phyloP scores from a whole-genome alignment of 2,797 vertebrate genomes.

The Lacerta bilineata region DNA sequence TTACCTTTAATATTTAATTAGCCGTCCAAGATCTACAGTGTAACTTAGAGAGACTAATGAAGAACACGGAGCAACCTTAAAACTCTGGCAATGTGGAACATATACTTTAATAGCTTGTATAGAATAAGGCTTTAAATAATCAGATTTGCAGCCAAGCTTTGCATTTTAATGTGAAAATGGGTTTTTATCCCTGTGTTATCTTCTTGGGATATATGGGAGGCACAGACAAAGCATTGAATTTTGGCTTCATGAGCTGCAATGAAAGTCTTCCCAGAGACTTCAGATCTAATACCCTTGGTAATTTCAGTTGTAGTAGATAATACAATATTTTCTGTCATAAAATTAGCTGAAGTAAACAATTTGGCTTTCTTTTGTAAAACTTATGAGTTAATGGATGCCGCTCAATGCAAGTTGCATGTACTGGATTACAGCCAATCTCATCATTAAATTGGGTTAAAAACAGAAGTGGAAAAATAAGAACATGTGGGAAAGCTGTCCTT shows the following conservation, averaged over 20 bases:
- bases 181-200: constrained; percentile 58
- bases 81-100: constrained; percentile 42
- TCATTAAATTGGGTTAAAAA: constrained; percentile 65
- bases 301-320: constrained; percentile 26
- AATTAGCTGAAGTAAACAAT: constrained; percentile 23
- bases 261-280: constrained; percentile 33
- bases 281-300: background rate
- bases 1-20: constrained; percentile 55
- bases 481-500: constrained; percentile 53
- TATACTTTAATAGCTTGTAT: constrained; percentile 46
- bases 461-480: constrained; percentile 64
- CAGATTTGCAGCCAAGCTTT: constrained; percentile 59
- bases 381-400: constrained; percentile 33
- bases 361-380: constrained; percentile 48
- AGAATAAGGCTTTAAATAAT: constrained; percentile 48
- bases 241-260: constrained; percentile 42
- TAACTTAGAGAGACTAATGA: constrained; percentile 49
- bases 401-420: constrained; percentile 34
- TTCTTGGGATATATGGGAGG: constrained; percentile 39
- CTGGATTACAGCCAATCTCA: background rate
- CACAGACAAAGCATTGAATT: constrained; percentile 51
- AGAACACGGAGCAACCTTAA: constrained; percentile 56
- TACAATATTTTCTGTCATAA: constrained; percentile 15
- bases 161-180: constrained; percentile 60
- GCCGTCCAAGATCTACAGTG: constrained; percentile 28